Conservation (phyloP, 2,113 vertebrate genomes). For the Lepus americanus region DNA sequence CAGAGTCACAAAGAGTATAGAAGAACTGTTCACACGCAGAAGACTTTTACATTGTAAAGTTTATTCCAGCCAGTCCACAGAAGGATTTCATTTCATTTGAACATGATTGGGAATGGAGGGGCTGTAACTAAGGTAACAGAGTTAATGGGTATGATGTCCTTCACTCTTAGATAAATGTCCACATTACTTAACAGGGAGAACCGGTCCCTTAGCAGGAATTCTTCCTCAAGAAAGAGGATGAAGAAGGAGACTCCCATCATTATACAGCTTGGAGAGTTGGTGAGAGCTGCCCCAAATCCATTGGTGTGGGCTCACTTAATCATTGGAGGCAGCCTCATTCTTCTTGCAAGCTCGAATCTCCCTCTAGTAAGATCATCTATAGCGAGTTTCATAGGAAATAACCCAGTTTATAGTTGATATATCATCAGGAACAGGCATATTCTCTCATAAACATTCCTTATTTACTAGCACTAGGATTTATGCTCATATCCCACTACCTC, state of each 20-base stretch:
- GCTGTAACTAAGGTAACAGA: not conserved
- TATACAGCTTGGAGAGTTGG: not conserved
- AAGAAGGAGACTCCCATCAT: not conserved
- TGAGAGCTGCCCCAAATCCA: not conserved
- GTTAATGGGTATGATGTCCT: not conserved
- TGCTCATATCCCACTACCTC: not conserved
- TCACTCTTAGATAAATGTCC: not conserved
- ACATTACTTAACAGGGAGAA: not conserved
- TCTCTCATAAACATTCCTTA: not conserved
- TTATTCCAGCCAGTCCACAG: not conserved
- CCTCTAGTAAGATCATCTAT: not conserved
- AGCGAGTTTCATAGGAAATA: not conserved
- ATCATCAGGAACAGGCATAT: not conserved
- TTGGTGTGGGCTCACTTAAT: not conserved
- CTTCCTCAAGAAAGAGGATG: not conserved
- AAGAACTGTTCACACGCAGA: not conserved
- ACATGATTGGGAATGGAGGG: not conserved
- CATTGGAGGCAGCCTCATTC: not conserved
- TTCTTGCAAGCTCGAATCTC: not conserved
- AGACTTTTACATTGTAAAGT: not conserved
- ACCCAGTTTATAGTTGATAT: not conserved
- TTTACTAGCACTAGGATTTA: not conserved
- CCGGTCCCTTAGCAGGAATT: not conserved
- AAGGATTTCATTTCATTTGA: slow-evolving; percentile 32
- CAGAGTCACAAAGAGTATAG: not conserved